These are phyloP conservation scores for Argynnis bischoffii DNA, from an alignment of 2,888 invertebrate species.

Conservation along the genomic window DNA sequence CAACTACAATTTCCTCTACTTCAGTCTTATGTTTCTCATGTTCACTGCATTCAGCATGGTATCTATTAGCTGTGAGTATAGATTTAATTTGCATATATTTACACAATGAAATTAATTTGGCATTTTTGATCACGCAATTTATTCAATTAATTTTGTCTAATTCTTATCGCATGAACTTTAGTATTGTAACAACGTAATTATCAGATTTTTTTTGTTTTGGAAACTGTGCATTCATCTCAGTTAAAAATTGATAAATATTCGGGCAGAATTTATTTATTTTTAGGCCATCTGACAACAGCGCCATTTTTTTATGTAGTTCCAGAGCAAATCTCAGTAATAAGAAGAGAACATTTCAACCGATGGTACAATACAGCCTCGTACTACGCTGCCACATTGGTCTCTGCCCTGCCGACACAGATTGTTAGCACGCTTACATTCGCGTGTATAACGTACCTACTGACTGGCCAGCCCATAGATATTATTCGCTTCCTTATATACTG, in stretches of 20 bases:
- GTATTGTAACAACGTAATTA: not conserved
- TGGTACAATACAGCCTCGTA: conserved; percentile 94
- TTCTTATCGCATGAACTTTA: conserved; percentile 14
- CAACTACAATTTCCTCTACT: conserved; percentile 95
- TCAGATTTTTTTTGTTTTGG: conserved; percentile 10
- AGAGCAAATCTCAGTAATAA: conserved; percentile 89
- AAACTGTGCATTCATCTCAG: not conserved
- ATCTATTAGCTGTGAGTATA: conserved; percentile 82
- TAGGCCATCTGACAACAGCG: not conserved
- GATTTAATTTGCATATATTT: not conserved
- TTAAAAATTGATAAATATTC: not conserved
- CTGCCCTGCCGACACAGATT: conserved; percentile 92
- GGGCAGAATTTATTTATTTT: too few species aligned
- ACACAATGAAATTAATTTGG: not conserved
- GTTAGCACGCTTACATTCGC: conserved; percentile 89
- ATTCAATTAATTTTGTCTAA: not conserved
- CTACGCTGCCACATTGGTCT: conserved; percentile 89
- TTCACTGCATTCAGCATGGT: conserved; percentile 96
- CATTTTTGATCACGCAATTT: not conserved
- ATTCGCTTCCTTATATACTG: conserved; percentile 87
- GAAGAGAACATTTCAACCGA: conserved; percentile 92
- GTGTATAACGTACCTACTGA: conserved; percentile 91
- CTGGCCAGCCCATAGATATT: conserved; percentile 91
- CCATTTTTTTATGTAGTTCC: conserved; percentile 85
- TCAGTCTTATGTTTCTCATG: conserved; percentile 96